Base-by-base conservation (phyloP, 2,888 invertebrate species). In the Microplitis deprimator region DNA sequence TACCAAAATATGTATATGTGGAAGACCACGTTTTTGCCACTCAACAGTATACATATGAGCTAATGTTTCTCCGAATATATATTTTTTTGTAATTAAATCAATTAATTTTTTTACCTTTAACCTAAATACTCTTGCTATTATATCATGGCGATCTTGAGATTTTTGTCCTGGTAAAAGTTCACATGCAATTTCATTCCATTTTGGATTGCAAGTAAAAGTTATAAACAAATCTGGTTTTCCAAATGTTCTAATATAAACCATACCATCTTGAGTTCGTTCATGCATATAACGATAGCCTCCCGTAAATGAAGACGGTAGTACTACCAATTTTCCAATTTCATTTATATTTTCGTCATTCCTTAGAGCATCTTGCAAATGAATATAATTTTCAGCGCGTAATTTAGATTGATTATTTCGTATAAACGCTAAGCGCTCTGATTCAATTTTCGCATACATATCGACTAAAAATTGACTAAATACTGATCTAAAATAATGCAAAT, bases 361-460 rank as follows among this genome's bases (percentile, higher is more conserved):
- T 10, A 65, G 5, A 10, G 38, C 65, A 65, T 65, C 65, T 29
- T 13, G 65, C 5, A 65, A 20, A 13, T 65, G 65, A 65, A 20
- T 65, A 20, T 65, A 65, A 65, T 65, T 65, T 65, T 20, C 13
- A 20, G 29, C 65, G 1, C 65, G 17, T 29, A 65, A 29, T 65
- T 65, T 17, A 10, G 17, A 29, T 20, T 65, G 65, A 65, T 17
- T 65, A 65, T 20, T 20, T 10, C 65, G 17, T 6, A 20, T 65
- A 29, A 20, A 65, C 3, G 16, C 5, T 17, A 62, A 62, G n/a
- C 16, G 62, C 65, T 79, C 78, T 29, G 82, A 41, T 5, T 87
- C 86, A 13, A 82, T 85, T 84, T 89, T 89, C 0, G 80, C 87
- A 78, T 88, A 90, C 87, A 87, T 87, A 78, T 90, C 87, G 38